Conservation (phyloP, 53 echinoderm and acorn worm species). For the Crossaster papposus region DNA sequence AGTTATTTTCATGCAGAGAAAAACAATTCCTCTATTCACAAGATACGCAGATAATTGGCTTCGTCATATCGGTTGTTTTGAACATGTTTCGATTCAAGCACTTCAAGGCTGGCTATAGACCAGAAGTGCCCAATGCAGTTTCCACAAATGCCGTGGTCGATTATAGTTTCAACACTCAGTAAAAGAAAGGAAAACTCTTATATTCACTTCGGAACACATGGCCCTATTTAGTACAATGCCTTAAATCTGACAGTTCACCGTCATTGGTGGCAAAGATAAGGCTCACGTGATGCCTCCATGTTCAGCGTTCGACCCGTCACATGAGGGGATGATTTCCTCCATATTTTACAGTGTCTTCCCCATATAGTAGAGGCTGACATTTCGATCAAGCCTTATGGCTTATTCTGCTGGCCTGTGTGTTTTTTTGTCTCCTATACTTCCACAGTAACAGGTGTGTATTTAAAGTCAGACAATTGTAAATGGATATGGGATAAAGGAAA, state of each 20-base stretch:
- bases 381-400: neutral
- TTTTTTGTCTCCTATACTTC: too few species aligned
- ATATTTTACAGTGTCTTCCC: neutral
- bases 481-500: too few species aligned
- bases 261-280: slow-evolving; percentile 10
- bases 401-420: neutral
- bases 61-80: too few species aligned
- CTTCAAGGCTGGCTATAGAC: too few species aligned
- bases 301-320: neutral
- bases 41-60: too few species aligned
- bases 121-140: too few species aligned
- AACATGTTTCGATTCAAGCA: too few species aligned
- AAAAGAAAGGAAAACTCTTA: neutral
- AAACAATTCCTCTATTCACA: too few species aligned
- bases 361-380: slow-evolving; percentile 11
- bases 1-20: too few species aligned
- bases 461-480: too few species aligned
- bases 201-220: slow-evolving; percentile 4
- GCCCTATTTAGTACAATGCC: neutral
- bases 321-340: slow-evolving; percentile 13
- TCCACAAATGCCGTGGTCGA: neutral
- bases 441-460: too few species aligned
- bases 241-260: neutral
- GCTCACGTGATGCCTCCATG: neutral
- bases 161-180: neutral